Evolutionary conservation across 1,140 invertebrate genomes (phyloP), one percentile per base, ranked within the genome.

Genomic region (Triops cancriformis): DNA sequence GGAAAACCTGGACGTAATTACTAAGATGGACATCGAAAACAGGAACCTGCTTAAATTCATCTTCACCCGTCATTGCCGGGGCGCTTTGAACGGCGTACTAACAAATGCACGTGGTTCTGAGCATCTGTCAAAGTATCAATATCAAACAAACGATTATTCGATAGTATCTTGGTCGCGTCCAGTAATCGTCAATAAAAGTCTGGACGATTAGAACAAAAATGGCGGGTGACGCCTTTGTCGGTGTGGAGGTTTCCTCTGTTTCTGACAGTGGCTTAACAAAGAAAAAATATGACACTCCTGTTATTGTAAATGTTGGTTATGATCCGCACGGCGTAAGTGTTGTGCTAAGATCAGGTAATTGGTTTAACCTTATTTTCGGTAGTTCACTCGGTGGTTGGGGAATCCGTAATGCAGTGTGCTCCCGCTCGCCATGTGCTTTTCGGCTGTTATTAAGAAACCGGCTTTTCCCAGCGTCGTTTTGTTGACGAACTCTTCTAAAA

Each of bases 251-350:
- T 82, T 90, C 87, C 84, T 85, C 86, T 85, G 87, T 91, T 83
- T 89, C 88, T 86, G 89, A 90, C 83, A 88, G 89, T 85, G 89
- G 89, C 81, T 86, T 87, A 83, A 85, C 89, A 82, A 85, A 86
- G 82, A 87, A 88, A 80, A 91, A 90, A 86, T 92, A 88, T 84
- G 89, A 89, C 80, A 89, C 88, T 82, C 87, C 89, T 82, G 90
- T 91, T 79, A 88, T 86, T 83, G 84, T 92, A 84, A 88, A 87
- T 85, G 87, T 91, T 82, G 90, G 91, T 82, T 92, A 92, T 84
- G 91, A 92, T 84, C 90, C 91, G 64, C 90, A 92, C 85, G 91
- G 91, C 81, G 86, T 92, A 80, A 90, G 89, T 85, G 85, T 92
- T 80, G 90, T 89, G 86, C 85, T 92, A 82, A 86, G 89, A 79